These are phyloP conservation scores for Heliopora coerulea DNA, from an alignment of 92 coral and sea anemone species.

Conservation along the genomic window DNA sequence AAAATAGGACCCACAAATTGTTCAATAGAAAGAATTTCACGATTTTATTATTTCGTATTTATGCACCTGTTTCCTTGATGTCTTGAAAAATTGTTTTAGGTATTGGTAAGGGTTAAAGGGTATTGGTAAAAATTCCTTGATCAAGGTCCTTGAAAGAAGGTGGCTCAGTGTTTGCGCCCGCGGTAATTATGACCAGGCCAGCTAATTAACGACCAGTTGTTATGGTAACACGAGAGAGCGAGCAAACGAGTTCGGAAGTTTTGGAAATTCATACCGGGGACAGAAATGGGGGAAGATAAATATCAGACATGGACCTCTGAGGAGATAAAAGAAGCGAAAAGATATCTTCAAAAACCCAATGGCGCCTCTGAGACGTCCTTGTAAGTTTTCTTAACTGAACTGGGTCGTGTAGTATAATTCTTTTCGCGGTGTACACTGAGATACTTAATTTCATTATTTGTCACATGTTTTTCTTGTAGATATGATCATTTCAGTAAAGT, in stretches of 20 bases:
- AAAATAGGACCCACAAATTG: no score
- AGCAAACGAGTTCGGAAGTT: not conserved
- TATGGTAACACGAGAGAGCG: conserved; percentile 13
- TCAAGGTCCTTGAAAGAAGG: no score
- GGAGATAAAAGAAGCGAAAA: conserved; percentile 72
- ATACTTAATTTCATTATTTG: not conserved
- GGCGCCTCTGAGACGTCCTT: conserved; percentile 75
- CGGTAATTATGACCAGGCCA: not conserved
- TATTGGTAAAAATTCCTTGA: no score
- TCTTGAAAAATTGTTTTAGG: no score
- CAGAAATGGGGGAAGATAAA: conserved; percentile 29
- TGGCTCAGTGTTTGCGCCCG: no score
- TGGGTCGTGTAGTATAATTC: not conserved
- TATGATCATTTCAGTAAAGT: conserved; percentile 90
- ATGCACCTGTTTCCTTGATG: no score
- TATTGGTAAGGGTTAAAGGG: no score
- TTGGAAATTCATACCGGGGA: not conserved
- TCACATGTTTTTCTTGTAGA: conserved; percentile 45
- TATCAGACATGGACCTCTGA: conserved; percentile 18
- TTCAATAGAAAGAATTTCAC: no score
- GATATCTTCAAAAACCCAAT: conserved; percentile 66
- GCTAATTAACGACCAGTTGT: conserved; percentile 4
- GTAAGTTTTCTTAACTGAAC: conserved; percentile 59
- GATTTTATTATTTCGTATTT: no score
- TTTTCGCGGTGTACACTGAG: not conserved